phyloP scores from a whole-genome alignment of 2,797 vertebrate species.

The Pseudochromis fuscus region DNA sequence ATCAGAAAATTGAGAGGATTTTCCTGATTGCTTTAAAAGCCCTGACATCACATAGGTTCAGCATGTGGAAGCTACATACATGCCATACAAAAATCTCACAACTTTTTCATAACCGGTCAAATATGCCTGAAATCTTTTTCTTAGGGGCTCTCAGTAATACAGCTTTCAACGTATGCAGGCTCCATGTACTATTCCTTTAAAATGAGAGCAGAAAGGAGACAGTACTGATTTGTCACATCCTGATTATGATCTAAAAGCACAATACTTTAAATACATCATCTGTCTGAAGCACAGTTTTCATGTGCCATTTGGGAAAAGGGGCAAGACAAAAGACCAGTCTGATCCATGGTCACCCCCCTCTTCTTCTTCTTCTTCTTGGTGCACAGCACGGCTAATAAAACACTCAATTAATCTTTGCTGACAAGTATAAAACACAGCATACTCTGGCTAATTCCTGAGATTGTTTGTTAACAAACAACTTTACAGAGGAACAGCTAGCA shows the following conservation, averaged over 20 bases:
- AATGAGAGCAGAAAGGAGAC: neutral
- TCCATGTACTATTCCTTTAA: no score
- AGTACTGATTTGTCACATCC: neutral
- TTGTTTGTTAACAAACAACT: conserved; percentile 2
- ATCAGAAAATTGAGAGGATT: no score
- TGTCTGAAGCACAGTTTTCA: neutral
- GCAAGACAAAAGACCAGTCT: neutral
- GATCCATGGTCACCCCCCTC: neutral
- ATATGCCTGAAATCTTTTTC: no score
- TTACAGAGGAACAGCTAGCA: conserved; percentile 32
- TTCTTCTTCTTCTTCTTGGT: neutral
- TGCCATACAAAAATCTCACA: no score
- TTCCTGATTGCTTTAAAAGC: no score
- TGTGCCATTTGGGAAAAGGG: conserved; percentile 4
- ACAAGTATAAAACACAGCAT: neutral
- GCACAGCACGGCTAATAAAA: neutral
- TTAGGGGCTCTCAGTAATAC: no score
- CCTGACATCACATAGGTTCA: no score
- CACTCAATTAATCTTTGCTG: neutral
- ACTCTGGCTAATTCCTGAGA: neutral
- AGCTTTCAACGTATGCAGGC: no score
- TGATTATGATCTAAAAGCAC: neutral
- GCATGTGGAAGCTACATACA: no score
- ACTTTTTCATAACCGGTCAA: no score
- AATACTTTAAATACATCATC: neutral